phyloP scores from a whole-genome alignment of 2,113 vertebrate genomes.

The Pollachius pollachius region DNA sequence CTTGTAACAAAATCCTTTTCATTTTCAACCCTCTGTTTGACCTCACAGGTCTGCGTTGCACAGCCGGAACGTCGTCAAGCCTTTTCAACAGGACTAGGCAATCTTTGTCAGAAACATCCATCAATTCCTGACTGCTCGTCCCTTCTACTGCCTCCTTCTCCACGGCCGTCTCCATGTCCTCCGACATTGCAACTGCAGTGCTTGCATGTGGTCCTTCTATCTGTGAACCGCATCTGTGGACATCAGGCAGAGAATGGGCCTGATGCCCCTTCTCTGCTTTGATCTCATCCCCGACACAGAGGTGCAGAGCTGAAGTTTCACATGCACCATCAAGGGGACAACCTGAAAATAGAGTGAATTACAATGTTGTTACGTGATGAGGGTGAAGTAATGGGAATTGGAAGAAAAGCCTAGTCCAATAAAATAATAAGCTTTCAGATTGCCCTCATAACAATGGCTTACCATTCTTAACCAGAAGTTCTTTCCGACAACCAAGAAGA shows the following conservation, averaged over 20 bases:
- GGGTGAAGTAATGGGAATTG: not conserved
- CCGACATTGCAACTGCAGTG: not conserved
- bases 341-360: constrained; percentile 31
- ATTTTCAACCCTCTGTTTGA: constrained; percentile 42
- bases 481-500: constrained; percentile 50
- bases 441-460: constrained; percentile 7
- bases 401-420: not conserved
- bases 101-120: not conserved
- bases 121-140: not conserved
- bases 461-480: constrained; percentile 33
- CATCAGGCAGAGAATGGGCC: not conserved
- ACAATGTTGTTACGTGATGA: not conserved
- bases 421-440: too few relatives aligned
- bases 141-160: not conserved
- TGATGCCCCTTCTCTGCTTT: too few relatives aligned
- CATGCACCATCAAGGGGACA: constrained; percentile 21
- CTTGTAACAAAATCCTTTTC: constrained; percentile 40
- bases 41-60: constrained; percentile 24
- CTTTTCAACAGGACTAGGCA: constrained; percentile 25
- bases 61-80: not conserved
- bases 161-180: not conserved
- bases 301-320: constrained; percentile 47
- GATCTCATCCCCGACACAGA: constrained; percentile 2
- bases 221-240: not conserved
- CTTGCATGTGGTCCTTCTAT: not conserved